Conservation (phyloP, 2,113 vertebrate species). For the Columba janthina region DNA sequence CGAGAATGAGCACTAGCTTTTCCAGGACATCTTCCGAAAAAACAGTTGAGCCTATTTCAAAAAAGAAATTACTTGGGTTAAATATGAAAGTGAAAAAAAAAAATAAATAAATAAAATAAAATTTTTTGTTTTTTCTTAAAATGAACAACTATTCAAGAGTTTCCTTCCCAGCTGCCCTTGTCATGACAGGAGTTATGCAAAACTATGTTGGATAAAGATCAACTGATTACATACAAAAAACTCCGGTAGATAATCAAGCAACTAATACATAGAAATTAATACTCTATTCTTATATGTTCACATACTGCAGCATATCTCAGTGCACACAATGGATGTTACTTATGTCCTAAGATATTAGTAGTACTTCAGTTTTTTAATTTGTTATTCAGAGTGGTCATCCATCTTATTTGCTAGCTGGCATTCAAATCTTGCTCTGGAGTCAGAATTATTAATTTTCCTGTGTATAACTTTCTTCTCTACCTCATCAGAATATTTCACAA, state of each 20-base stretch:
- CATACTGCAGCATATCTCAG: neutral
- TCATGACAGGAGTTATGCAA: neutral
- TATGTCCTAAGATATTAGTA: neutral
- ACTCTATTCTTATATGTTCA: neutral
- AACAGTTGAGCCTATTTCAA: conserved; percentile 12
- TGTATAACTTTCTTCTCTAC: neutral
- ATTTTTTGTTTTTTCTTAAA: neutral
- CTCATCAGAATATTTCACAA: neutral
- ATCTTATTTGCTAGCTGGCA: neutral
- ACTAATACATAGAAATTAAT: neutral
- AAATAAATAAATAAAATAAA: no score
- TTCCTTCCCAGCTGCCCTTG: neutral
- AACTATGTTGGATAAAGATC: neutral
- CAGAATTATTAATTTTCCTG: neutral
- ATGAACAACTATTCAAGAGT: neutral
- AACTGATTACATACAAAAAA: neutral
- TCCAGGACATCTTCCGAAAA: conserved; percentile 65
- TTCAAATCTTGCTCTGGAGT: neutral
- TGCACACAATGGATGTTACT: neutral
- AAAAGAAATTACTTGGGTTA: neutral
- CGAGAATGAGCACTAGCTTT: conserved; percentile 57
- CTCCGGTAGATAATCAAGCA: neutral
- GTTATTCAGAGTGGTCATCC: neutral
- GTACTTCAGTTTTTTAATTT: neutral
- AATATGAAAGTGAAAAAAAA: neutral